Conservation (phyloP, 1,140 invertebrate genomes). For the Himalopsyche phryganea region DNA sequence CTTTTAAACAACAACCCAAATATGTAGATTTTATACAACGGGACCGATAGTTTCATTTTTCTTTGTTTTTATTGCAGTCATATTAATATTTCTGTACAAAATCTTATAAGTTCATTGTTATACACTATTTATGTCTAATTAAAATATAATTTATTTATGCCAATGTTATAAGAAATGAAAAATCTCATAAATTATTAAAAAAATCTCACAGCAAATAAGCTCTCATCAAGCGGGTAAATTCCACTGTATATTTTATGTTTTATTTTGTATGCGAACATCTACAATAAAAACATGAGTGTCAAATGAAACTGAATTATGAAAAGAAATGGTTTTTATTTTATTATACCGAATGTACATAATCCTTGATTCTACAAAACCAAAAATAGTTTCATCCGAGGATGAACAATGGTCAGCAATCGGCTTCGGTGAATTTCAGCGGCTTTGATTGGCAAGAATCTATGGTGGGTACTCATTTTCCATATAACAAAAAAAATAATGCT, state of each 20-base stretch:
- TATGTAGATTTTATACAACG: conserved; percentile 29
- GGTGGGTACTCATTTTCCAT: neutral
- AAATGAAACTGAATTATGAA: conserved; percentile 33
- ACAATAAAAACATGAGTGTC: conserved; percentile 32
- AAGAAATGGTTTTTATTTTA: conserved; percentile 18
- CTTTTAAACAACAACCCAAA: conserved; percentile 18
- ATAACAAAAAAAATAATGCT: too few relatives aligned
- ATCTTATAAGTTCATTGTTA: conserved; percentile 31
- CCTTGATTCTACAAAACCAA: neutral
- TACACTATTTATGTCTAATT: conserved; percentile 29
- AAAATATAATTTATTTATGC: conserved; percentile 28
- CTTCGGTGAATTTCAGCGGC: neutral
- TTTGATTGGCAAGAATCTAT: neutral
- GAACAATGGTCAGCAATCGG: neutral
- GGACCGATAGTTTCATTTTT: conserved; percentile 34
- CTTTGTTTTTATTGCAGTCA: conserved; percentile 30
- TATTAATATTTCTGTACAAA: conserved; percentile 30
- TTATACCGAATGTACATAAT: conserved; percentile 9
- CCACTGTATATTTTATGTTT: conserved; percentile 25
- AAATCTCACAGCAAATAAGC: conserved; percentile 56
- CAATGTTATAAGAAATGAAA: conserved; percentile 38
- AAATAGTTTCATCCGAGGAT: neutral
- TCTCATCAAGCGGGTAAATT: conserved; percentile 24
- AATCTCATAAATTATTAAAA: conserved; percentile 37
- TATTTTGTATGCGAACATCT: conserved; percentile 28